Conservation (phyloP, 2,113 vertebrate genomes). For the Petrocephalus microphthalmus region DNA sequence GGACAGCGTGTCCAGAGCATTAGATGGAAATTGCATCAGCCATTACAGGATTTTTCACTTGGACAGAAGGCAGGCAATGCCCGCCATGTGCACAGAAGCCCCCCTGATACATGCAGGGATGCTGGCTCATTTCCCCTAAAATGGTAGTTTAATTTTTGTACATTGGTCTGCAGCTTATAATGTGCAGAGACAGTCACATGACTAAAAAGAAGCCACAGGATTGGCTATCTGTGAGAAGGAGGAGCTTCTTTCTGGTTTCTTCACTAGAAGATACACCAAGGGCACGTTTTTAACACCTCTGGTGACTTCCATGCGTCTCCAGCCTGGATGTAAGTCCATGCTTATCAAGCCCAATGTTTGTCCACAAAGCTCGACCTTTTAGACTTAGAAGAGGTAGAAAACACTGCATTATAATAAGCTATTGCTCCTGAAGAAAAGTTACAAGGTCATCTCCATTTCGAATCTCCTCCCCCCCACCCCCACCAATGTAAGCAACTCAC, state of each 20-base stretch:
- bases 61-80: not conserved
- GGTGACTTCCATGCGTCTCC: not conserved
- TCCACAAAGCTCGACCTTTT: not conserved
- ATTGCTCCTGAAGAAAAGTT: not conserved
- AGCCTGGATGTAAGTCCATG: no score
- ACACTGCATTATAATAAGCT: not conserved
- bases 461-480: not conserved
- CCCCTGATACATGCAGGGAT: not conserved
- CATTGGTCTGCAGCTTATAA: not conserved
- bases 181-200: not conserved
- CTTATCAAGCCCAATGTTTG: not conserved
- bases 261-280: not conserved
- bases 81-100: not conserved
- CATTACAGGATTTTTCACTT: not conserved
- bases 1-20: not conserved
- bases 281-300: not conserved
- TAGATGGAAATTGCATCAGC: not conserved
- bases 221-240: not conserved
- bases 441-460: not conserved
- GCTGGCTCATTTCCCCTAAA: no score
- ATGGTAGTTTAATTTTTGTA: not conserved
- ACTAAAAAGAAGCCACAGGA: not conserved
- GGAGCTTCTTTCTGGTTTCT: not conserved
- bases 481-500: slow-evolving; percentile 26
- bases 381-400: not conserved